Base-by-base conservation (phyloP, 1,140 invertebrate species). In the Ephestia elutella region DNA sequence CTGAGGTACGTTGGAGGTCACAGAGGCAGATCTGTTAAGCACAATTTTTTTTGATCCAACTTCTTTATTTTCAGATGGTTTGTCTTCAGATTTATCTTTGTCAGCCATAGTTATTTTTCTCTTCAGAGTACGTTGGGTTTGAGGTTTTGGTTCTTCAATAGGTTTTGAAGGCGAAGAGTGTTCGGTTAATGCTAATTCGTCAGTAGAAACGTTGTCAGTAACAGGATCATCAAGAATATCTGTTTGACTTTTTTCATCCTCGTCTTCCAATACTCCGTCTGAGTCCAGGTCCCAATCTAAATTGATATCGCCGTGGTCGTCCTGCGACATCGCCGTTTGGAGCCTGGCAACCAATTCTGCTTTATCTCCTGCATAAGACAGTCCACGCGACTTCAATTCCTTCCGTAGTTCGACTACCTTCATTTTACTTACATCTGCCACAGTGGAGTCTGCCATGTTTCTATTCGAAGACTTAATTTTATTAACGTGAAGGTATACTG, bases 331-430 rank as follows among this genome's bases (percentile, higher is more conserved):
- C 4, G 92, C 92, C 48, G 91, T 82, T 74, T 94, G 93, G 50
- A 96, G 89, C 66, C 95, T 91, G 60, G 94, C 92, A 19, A 94
- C 85, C 38, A 97, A 86, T 71, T 96, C 95, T 30, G 90, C 93
- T 91, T 96, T 96, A 75, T 95, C 95, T 10, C 95, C 95, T 49
- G 92, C 87, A 13, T 92, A 91, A 15, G 92, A 87, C 13, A 96
- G 84, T 48, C 94, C 95, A 73, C 94, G 91, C 62, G 92, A 87
- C 84, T 96, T 96, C 25, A 96, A 84, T 83, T 95, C 94, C 70
- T 92, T 91, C 68, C 94, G 95, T 63, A 97, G 88, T 78, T 96
- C 95, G 8, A 93, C 91, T 28, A 95, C 94, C 90, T 94, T 88
- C 75, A 90, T 76, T 73, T 86, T 88, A 51, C 56, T 74, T 21